phyloP scores from a whole-genome alignment of 2,888 invertebrate species.

The Noctua janthe region DNA sequence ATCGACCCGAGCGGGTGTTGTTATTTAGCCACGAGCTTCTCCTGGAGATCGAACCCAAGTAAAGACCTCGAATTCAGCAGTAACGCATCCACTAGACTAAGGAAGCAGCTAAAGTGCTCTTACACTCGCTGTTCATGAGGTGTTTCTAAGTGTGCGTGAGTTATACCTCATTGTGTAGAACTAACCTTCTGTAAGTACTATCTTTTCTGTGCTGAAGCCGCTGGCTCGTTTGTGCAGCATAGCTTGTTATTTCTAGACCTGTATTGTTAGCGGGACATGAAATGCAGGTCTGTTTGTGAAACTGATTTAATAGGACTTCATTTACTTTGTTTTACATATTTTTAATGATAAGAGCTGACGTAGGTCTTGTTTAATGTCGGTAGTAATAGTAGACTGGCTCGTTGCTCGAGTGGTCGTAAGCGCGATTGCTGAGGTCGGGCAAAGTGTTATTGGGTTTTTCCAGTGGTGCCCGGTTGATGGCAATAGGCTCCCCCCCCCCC shows the following conservation, averaged over 20 bases:
- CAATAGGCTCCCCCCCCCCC: no score
- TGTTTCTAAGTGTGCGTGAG: background rate
- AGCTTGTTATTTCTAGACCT: slow-evolving; percentile 43
- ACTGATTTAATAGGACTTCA: background rate
- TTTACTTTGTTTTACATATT: background rate
- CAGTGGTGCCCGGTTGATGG: no score
- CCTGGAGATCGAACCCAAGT: background rate
- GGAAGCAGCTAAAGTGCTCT: background rate
- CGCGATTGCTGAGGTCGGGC: no score
- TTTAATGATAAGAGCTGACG: background rate
- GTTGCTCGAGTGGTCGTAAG: no score
- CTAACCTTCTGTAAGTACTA: background rate
- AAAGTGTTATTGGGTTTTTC: no score
- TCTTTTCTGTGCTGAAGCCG: background rate
- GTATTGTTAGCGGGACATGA: background rate
- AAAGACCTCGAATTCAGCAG: background rate
- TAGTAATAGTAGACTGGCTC: background rate
- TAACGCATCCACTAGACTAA: background rate
- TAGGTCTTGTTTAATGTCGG: background rate
- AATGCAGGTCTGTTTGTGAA: background rate
- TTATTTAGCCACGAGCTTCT: no score
- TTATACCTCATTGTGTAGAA: background rate
- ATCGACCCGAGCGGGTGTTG: no score
- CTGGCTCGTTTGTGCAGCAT: slow-evolving; percentile 15
- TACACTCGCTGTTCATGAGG: background rate